These are phyloP conservation scores for Lagria hirta DNA, from an alignment of 2,888 invertebrate species.

Conservation along the genomic window DNA sequence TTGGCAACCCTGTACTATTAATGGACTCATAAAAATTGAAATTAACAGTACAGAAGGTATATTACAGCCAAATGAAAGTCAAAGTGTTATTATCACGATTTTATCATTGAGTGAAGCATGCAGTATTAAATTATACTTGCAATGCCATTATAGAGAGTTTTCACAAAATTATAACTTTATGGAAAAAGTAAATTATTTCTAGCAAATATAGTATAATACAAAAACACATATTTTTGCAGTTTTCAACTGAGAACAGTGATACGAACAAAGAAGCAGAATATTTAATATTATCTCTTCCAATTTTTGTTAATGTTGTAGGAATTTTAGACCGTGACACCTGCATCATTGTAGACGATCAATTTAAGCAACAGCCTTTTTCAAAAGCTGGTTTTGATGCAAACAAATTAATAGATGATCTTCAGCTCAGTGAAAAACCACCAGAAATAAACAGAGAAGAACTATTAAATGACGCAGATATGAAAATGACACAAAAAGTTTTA, in stretches of 20 bases:
- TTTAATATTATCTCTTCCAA: constrained; percentile 41
- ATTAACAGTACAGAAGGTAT: constrained; percentile 45
- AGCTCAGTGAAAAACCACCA: too few species aligned
- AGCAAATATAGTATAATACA: too few species aligned
- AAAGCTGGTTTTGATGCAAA: constrained; percentile 33
- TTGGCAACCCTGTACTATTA: constrained; percentile 48
- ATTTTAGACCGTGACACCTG: constrained; percentile 41
- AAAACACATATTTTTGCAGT: too few species aligned
- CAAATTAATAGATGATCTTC: constrained; percentile 25
- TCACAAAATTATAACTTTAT: too few species aligned
- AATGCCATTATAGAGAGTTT: too few species aligned
- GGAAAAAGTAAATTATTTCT: too few species aligned
- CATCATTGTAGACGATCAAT: constrained; percentile 37
- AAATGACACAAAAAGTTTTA: constrained; percentile 38
- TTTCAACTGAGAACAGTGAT: too few species aligned
- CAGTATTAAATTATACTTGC: constrained; percentile 28
- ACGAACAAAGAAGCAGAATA: constrained; percentile 40
- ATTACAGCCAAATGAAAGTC: constrained; percentile 48
- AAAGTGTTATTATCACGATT: constrained; percentile 47
- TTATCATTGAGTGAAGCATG: constrained; percentile 46
- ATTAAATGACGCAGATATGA: constrained; percentile 5
- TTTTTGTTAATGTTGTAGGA: constrained; percentile 44
- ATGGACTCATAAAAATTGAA: constrained; percentile 40
- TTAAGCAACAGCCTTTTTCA: constrained; percentile 42
- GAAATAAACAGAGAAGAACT: constrained; percentile 1